Conservation (phyloP, 2,113 vertebrate genomes). For the Terrapene triunguis region DNA sequence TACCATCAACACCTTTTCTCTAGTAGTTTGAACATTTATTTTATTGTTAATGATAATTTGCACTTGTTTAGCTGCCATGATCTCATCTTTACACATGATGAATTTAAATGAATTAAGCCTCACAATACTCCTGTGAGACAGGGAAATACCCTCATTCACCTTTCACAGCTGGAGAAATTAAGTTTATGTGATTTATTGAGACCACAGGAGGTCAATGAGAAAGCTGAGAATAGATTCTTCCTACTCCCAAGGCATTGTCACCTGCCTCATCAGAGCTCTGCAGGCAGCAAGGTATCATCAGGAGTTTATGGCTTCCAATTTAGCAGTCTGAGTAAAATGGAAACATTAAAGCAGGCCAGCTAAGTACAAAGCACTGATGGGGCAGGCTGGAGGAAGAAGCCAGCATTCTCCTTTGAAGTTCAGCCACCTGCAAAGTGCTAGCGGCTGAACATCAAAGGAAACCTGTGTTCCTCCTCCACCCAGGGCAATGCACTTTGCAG, state of each 20-base stretch:
- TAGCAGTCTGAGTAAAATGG: slow-evolving; percentile 59
- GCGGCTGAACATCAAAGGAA: slow-evolving; percentile 70
- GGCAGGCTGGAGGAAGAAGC: slow-evolving; percentile 63
- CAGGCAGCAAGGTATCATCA: slow-evolving; percentile 48
- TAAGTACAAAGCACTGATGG: slow-evolving; percentile 53
- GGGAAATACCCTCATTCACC: neutral
- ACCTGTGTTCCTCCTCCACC: slow-evolving; percentile 55
- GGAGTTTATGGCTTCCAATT: slow-evolving; percentile 70
- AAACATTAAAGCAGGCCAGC: slow-evolving; percentile 57
- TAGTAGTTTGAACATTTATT: neutral
- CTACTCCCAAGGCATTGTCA: slow-evolving; percentile 44
- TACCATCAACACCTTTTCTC: too few relatives aligned
- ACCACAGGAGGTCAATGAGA: slow-evolving; percentile 34
- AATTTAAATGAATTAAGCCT: slow-evolving; percentile 9
- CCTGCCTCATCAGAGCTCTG: slow-evolving; percentile 42
- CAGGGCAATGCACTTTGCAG: slow-evolving; percentile 54
- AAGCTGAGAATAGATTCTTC: slow-evolving; percentile 41
- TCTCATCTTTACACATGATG: neutral
- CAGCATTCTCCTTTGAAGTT: slow-evolving; percentile 69
- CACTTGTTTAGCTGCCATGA: neutral
- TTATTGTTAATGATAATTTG: neutral
- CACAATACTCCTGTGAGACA: neutral
- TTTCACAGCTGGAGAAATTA: slow-evolving; percentile 37
- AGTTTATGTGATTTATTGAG: neutral
- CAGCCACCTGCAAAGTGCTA: slow-evolving; percentile 61